phyloP scores from a whole-genome alignment of 2,113 vertebrate species.

The Brachirus orientalis region DNA sequence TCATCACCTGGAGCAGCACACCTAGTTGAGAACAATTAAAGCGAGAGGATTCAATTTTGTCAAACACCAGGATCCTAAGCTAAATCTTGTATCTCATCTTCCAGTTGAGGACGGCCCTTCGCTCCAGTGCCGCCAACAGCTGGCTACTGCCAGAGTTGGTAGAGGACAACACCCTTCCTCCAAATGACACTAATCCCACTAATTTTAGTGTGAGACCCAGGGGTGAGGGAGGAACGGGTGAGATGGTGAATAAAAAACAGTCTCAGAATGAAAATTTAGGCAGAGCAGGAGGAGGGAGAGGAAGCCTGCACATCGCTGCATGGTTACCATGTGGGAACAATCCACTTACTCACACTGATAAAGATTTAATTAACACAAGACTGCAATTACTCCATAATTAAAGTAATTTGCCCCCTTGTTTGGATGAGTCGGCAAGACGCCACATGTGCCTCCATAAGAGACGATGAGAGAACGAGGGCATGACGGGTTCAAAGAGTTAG shows the following conservation, averaged over 20 bases:
- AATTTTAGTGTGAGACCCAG: constrained; percentile 55
- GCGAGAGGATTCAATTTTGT: constrained; percentile 85
- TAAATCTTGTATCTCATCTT: constrained; percentile 82
- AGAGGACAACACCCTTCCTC: constrained; percentile 52
- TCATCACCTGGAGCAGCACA: constrained; percentile 76
- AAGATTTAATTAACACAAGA: constrained; percentile 99
- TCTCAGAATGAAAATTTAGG: constrained; percentile 49
- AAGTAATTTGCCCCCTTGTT: constrained; percentile 97
- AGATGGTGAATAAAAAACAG: constrained; percentile 50
- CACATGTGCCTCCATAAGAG: constrained; percentile 45
- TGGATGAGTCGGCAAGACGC: constrained; percentile 86
- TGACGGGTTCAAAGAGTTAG: constrained; percentile 43
- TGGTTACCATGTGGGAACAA: constrained; percentile 94
- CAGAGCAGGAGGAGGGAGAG: constrained; percentile 26
- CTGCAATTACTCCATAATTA: constrained; percentile 98
- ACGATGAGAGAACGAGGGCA: constrained; percentile 27
- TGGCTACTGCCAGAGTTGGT: too few relatives aligned
- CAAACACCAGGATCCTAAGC: constrained; percentile 82
- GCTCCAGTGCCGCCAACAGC: constrained; percentile 68
- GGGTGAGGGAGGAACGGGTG: constrained; percentile 38
- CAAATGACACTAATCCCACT: constrained; percentile 66
- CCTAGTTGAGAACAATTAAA: constrained; percentile 85
- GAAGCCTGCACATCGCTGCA: constrained; percentile 57
- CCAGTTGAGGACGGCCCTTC: constrained; percentile 73
- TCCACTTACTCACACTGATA: constrained; percentile 98